A percentile compares a stretch with the other conserved stretches of the same genome.
Conservation (phyloP, 2,113 vertebrate species). For the Candoia aspera region DNA sequence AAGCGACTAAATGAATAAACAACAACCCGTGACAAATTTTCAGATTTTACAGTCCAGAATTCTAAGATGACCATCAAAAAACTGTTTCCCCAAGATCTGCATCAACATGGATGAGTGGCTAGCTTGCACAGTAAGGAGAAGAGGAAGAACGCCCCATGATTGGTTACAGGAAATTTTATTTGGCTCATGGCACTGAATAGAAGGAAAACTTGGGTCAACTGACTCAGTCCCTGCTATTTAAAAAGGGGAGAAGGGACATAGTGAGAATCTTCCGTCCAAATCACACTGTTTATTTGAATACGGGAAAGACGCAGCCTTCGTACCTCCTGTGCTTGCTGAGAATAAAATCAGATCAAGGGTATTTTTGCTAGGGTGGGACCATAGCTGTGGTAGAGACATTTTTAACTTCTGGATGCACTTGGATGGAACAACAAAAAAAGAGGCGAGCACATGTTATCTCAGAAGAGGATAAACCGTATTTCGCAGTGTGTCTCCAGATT, state of each 20-base stretch:
- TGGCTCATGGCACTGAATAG: neutral
- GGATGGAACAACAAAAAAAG: neutral
- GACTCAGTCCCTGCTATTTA: conserved; percentile 23
- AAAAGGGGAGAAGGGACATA: conserved; percentile 14
- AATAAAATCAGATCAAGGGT: conserved; percentile 64
- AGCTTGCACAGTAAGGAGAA: neutral
- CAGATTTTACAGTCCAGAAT: neutral
- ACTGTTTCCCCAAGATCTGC: neutral
- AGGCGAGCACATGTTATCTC: neutral
- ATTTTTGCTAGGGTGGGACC: conserved; percentile 54
- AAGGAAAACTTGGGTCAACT: conserved; percentile 21
- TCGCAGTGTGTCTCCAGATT: neutral
- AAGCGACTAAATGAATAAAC: too few species aligned
- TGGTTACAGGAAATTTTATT: conserved; percentile 2
- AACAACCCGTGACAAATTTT: neutral
- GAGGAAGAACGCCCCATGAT: neutral
- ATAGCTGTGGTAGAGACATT: conserved; percentile 41
- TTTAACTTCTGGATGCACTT: conserved; percentile 54
- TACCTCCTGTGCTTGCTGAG: conserved; percentile 54
- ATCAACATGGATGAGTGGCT: neutral
- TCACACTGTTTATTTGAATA: conserved; percentile 40
- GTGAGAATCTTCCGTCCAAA: conserved; percentile 43
- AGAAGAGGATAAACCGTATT: neutral
- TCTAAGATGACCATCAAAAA: neutral
- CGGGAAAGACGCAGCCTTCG: conserved; percentile 55